phyloP scores from a whole-genome alignment of 2,797 vertebrate species.

The Chloroceryle amazona region DNA sequence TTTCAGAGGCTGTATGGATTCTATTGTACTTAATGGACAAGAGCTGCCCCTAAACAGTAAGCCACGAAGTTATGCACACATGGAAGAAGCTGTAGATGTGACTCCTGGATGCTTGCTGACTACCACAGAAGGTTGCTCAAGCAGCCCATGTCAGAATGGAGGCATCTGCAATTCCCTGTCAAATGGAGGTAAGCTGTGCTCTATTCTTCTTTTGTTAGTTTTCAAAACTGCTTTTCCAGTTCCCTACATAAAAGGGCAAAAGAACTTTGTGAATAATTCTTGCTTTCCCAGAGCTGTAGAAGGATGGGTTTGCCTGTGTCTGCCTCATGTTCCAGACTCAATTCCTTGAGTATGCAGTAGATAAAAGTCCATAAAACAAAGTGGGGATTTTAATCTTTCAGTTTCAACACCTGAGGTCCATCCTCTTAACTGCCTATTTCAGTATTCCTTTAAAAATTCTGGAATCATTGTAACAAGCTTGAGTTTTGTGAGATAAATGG shows the following conservation, averaged over 20 bases:
- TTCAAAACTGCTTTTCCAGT: not conserved
- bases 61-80: slow-evolving; percentile 84
- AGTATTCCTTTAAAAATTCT: not conserved
- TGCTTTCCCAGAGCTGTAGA: not conserved
- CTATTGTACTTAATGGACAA: slow-evolving; percentile 90
- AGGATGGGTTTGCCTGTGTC: not conserved
- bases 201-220: not conserved
- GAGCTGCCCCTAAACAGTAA: slow-evolving; percentile 93
- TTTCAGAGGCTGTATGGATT: slow-evolving; percentile 94
- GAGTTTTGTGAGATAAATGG: not conserved
- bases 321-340: not conserved
- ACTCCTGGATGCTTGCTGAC: slow-evolving; percentile 89
- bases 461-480: not conserved
- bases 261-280: not conserved
- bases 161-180: slow-evolving; percentile 89
- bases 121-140: slow-evolving; percentile 89
- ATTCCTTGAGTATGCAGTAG: not conserved
- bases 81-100: slow-evolving; percentile 93
- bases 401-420: not conserved
- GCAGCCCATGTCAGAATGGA: slow-evolving; percentile 93
- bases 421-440: not conserved
- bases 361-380: not conserved
- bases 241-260: not conserved
- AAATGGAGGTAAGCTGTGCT: slow-evolving; percentile 86
- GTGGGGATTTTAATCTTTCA: not conserved